Base-by-base conservation (phyloP, 2,797 vertebrate species). In the Megalops cyprinoides region DNA sequence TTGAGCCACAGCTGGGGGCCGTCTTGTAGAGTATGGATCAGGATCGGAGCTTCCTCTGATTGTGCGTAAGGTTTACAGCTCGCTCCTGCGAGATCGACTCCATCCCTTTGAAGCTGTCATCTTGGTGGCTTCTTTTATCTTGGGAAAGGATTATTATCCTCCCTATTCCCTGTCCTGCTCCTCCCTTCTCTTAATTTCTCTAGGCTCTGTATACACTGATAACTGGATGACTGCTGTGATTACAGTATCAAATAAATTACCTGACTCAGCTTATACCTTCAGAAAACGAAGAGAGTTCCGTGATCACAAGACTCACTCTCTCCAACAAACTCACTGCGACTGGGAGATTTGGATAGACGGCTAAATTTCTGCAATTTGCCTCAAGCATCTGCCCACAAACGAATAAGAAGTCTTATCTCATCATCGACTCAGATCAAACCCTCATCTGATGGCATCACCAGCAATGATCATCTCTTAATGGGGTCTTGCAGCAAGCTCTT, bases 121-220 rank as follows among this genome's bases (percentile, higher is more conserved):
- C 95, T 96, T 93, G 95, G 95, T 96, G 94, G 93, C 93, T 95
- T 94, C 95, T 94, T 95, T 97, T 96, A 97, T 97, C 96, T 96
- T 90, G 89, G 93, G 92, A 94, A 95, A 92, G 94, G 95, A 96
- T 96, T 97, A 95, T 95, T 95, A 95, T 95, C 90, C 87, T 86
- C 87, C 89, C 85, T 88, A 65, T 60, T 48, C 78, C 55, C 58
- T 53, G 14, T 60, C 55, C 15, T 60, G 34, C 77, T 60, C 46
- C 65, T 77, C 44, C 44, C 18, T 58, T 46, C 42, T 34, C 69
- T 42, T n/a, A 8, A 42, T 69, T 69, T 69, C 37, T 69, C 37
- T 42, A 8, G 65, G 65, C 37, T 39, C 65, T 14, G 34, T n/a
- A 65, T 14, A 69, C 65, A 15, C 15, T 1, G 15, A 53, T 15